Evolutionary conservation across 2,888 invertebrate genomes (phyloP), one percentile per base, ranked within the genome.

Genomic region (Drosophila melanosoma): DNA sequence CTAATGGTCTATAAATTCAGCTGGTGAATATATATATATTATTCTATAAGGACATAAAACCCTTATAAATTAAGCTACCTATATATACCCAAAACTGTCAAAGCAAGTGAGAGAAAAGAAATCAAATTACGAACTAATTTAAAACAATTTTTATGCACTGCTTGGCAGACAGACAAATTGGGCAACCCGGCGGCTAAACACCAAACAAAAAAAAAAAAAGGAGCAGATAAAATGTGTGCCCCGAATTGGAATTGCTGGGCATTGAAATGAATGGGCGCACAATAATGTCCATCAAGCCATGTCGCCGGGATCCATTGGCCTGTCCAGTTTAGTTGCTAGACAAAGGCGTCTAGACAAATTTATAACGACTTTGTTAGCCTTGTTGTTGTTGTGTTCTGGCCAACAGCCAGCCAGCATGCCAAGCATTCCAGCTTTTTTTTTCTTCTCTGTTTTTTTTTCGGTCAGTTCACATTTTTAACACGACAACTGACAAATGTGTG

Each of bases 341-440:
- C 85, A 85, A 87, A 65, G 87, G 59, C 65, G 89, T 86, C 85
- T 86, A 86, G 85, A 86, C 85, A 81, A 89, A 80, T 89, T 82
- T 87, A 76, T 80, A 87, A 89, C 73, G 79, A 78, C 74, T 75
- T 80, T 79, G 75, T 73, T 78, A 69, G 56, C 60, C 64, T 74
- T 70, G 74, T 67, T 69, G 74, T 67, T 69, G 52, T 32, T 42
- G 72, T 10, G 15, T 15, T 23, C 12, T 42, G 58, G 68, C 61
- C 29, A 29, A 29, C 29, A 67, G 64, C 42, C 56, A 58, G 45
- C 45, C 66, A 61, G 63, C 59, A 79, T 79, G 69, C 76, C 73
- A 40, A 51, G 58, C 73, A 81, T 87, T 77, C 74, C 58, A n/a
- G 8, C n/a, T 29, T 8, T 48, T 51, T 38, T 52, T 40, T 51